Evolutionary conservation across 2,888 invertebrate genomes (phyloP).

Genomic region (Drosophila paucipuncta): DNA sequence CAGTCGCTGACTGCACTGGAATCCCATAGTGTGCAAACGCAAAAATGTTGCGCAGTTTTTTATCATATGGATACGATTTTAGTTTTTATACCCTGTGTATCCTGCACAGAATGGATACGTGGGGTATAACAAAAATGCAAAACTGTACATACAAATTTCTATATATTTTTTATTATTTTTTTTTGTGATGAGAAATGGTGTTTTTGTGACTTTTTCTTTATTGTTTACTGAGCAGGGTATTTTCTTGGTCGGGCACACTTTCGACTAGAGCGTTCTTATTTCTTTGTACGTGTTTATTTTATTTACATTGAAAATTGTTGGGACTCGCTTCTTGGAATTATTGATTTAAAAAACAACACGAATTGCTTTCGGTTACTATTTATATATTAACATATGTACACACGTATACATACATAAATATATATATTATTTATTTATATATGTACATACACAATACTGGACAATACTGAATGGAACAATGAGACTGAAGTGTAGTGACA

Average conservation of each 20-base stretch:
- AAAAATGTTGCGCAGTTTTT: conserved; percentile 41
- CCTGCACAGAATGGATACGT: conserved; percentile 3
- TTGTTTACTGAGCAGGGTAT: neutral
- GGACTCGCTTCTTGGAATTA: conserved; percentile 20
- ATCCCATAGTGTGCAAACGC: conserved; percentile 46
- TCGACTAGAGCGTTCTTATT: neutral
- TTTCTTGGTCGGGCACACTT: neutral
- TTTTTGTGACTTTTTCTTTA: neutral
- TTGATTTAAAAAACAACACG: conserved; percentile 4
- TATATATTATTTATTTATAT: neutral
- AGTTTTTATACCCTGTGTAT: conserved; percentile 4
- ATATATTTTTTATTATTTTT: neutral
- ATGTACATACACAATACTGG: neutral
- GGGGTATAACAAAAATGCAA: neutral
- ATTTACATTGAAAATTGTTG: conserved; percentile 46
- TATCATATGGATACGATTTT: conserved; percentile 23
- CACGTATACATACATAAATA: neutral
- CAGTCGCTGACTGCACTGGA: conserved; percentile 38
- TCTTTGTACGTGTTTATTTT: conserved; percentile 11
- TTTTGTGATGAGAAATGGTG: neutral
- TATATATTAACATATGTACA: neutral
- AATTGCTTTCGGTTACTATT: neutral
- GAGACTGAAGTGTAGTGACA: neutral
- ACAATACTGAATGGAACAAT: neutral
- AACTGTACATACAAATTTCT: neutral